Evolutionary conservation across 2,113 vertebrate genomes (phyloP), one percentile per base, ranked within the genome.

Genomic region (Apodemus speciosus): DNA sequence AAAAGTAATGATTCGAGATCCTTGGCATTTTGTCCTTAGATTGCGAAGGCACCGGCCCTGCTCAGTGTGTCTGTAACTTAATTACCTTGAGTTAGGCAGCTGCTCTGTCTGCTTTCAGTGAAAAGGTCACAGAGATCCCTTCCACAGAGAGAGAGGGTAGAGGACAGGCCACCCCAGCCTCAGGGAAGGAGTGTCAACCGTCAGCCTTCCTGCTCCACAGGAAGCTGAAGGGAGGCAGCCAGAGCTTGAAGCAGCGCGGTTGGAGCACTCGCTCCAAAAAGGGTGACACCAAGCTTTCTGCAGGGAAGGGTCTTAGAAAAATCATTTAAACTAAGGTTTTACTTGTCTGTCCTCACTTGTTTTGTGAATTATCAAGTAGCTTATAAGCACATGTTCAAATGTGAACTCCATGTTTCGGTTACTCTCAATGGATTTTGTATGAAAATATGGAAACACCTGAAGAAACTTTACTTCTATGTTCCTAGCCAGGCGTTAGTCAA

Each of bases 281-380:
- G 75, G 73, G 14, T 23, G 21, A 4, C 27, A 10, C 30, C 25
- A 43, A 75, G 21, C 23, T 85, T 76, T 71, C 53, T 62, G 73
- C n/a, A n/a, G 32, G 21, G 71, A 80, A 86, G 75, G 80, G 25
- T 85, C 53, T 66, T 60, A 30, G 53, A 85, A 86, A 92, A 94
- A 51, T 20, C 38, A 76, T 40, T 85, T 72, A 88, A 93, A 60
- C 16, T 32, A 18, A 16, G 43, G 49, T 76, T 76, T 76, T 76
- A 27, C 43, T 49, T 76, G 46, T 49, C 43, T 76, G 73, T 76
- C 27, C 43, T 16, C 43, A 16, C 9, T 27, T 32, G 46, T 64
- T 81, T 85, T 58, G 32, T 71, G 53, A n/a, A 38, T 0, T 62
- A 49, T 49, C 84, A 20, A 27, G 2, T 69, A 43, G 23, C 43